These are phyloP conservation scores for Ptychadena robeensis DNA, from an alignment of 2,797 vertebrate species.

Conservation along the genomic window DNA sequence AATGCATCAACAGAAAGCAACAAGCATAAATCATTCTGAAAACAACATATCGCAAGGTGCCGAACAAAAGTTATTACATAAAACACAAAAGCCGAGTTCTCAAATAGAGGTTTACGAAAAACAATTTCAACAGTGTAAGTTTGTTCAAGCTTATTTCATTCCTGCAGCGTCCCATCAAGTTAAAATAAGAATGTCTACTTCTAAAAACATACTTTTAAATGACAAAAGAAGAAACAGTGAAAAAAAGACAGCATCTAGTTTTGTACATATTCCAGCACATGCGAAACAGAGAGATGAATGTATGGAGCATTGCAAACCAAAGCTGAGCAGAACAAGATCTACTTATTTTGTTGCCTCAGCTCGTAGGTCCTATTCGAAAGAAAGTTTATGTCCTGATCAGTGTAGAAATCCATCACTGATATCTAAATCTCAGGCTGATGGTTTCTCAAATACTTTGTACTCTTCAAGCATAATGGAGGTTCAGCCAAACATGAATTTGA, in stretches of 20 bases:
- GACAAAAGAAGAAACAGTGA: slow-evolving; percentile 76
- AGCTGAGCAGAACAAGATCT: slow-evolving; percentile 61
- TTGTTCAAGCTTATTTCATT: slow-evolving; percentile 81
- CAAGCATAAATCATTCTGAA: slow-evolving; percentile 62
- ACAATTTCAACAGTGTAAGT: slow-evolving; percentile 68
- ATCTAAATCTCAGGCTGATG: slow-evolving; percentile 68
- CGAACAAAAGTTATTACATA: background rate
- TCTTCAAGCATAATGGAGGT: slow-evolving; percentile 60
- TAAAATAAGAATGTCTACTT: slow-evolving; percentile 78
- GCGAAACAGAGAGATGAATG: slow-evolving; percentile 63
- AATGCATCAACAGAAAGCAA: slow-evolving; percentile 29
- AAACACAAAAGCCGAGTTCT: slow-evolving; percentile 55
- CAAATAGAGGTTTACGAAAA: background rate
- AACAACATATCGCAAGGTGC: background rate
- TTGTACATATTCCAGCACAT: slow-evolving; percentile 70
- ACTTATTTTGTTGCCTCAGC: slow-evolving; percentile 64
- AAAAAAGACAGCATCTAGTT: slow-evolving; percentile 69
- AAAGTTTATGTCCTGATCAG: slow-evolving; percentile 77
- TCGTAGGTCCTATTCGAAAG: slow-evolving; percentile 82
- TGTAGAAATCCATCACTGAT: slow-evolving; percentile 68
- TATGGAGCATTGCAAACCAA: slow-evolving; percentile 66
- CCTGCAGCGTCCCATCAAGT: slow-evolving; percentile 78
- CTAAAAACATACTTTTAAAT: slow-evolving; percentile 81
- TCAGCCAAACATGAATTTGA: slow-evolving; percentile 72
- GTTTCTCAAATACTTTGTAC: slow-evolving; percentile 67